Base-by-base conservation (phyloP, 1,140 invertebrate genomes). In the Portunus trituberculatus region DNA sequence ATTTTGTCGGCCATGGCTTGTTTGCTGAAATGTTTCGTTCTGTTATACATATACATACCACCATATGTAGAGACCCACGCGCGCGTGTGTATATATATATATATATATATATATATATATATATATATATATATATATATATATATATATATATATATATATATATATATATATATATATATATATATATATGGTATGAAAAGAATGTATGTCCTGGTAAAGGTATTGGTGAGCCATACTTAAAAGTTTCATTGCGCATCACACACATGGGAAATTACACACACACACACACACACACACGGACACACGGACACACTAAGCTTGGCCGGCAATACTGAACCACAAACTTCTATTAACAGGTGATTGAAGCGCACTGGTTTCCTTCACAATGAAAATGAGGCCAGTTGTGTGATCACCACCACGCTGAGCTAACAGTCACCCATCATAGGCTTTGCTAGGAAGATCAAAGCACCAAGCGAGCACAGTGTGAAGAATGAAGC, bases 121-220 rank as follows among this genome's bases (percentile, higher is more conserved):
- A 92, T 92, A 92, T 67, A 16, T 92, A 52, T 59, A 52, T 92
- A 92, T 67, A 92, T 92, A 92, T 92, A 92, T 59, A 92, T 92
- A 92, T 59, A 92, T 92, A 92, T 59, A 92, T 92, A 92, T 59
- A 92, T 67, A 92, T 59, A 92, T 92, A 92, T 59, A 92, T 92
- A 92, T 92, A 92, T 92, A 92, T 92, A 92, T 92, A 92, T 92
- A 92, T 92, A 92, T 92, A 92, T 92, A 92, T 76, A 76, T 82
- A 82, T 92, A 92, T 82, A 92, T 92, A 92, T 92, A 92, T 92
- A 92, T 92, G 59, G n/a, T 45, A 29, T 16, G 28, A 52, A 59
- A 59, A 29, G 7, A 16, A 25, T 59, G 31, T 67, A 25, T 59
- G 31, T 67, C 1, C 76, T 25, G 76, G 16, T 28, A 20, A 25